Percentiles rank a stretch among this genome's conserved stretches.
Conservation (phyloP, 2,797 vertebrate genomes). For the Ptychobarbus kaznakovi region DNA sequence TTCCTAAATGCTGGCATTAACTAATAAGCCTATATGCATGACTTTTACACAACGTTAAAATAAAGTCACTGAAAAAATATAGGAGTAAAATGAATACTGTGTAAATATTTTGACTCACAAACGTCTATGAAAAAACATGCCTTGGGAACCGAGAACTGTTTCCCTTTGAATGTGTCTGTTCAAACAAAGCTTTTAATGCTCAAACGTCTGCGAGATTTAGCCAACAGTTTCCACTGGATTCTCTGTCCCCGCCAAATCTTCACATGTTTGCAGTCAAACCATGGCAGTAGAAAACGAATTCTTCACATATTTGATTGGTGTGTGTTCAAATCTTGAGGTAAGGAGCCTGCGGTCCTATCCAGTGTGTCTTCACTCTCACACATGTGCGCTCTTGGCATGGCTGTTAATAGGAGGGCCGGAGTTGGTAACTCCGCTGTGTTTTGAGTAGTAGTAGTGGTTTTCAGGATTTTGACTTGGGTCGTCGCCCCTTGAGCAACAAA, state of each 20-base stretch:
- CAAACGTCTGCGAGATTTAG: not conserved
- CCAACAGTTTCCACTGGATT: slow-evolving; percentile 10
- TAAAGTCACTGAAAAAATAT: not conserved
- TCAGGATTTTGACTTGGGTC: slow-evolving; percentile 76
- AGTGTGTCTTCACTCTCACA: slow-evolving; percentile 73
- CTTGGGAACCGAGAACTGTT: not conserved
- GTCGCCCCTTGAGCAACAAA: slow-evolving; percentile 81
- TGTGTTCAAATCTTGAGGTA: slow-evolving; percentile 33
- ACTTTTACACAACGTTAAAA: not conserved
- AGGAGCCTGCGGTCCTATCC: slow-evolving; percentile 21
- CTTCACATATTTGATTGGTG: slow-evolving; percentile 11
- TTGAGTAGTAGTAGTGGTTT: slow-evolving; percentile 93
- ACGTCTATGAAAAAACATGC: not conserved
- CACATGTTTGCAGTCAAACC: slow-evolving; percentile 47
- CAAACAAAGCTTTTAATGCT: slow-evolving; percentile 25
- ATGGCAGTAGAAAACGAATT: slow-evolving; percentile 15
- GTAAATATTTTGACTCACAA: not conserved
- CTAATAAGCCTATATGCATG: not conserved
- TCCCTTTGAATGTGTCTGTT: slow-evolving; percentile 9
- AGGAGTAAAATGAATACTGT: slow-evolving; percentile 19
- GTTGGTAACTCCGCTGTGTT: slow-evolving; percentile 71
- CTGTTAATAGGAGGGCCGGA: slow-evolving; percentile 78
- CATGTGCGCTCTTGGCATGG: slow-evolving; percentile 92
- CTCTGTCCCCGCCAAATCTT: slow-evolving; percentile 10
- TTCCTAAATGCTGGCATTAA: not conserved